Evolutionary conservation across 2,888 invertebrate species (phyloP).

Genomic region (Halictus quadricinctus): DNA sequence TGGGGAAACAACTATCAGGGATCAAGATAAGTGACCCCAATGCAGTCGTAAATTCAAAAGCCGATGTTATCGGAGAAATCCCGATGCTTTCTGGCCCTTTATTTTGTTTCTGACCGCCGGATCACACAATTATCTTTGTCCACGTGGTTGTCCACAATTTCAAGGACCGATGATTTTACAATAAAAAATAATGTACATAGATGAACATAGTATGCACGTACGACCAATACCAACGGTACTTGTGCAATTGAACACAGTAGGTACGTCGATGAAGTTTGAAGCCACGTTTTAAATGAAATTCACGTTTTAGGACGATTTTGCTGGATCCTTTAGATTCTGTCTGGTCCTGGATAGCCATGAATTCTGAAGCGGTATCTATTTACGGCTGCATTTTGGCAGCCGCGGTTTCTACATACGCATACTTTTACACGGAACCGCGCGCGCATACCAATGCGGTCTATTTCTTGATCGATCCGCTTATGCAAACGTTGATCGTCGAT

Average conservation of each 20-base stretch:
- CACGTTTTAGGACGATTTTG: not conserved
- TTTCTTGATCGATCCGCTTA: slow-evolving; percentile 53
- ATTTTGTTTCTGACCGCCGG: not conserved
- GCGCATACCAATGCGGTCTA: slow-evolving; percentile 26
- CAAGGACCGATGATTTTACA: not conserved
- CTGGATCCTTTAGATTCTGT: not conserved
- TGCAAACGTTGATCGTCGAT: slow-evolving; percentile 9
- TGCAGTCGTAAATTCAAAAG: slow-evolving; percentile 42
- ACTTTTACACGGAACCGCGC: slow-evolving; percentile 12
- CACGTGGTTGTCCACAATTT: not conserved
- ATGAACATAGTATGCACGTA: too few relatives aligned
- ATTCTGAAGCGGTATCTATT: slow-evolving; percentile 28
- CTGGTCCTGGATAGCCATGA: not conserved
- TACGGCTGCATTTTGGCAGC: slow-evolving; percentile 32
- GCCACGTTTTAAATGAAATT: too few relatives aligned
- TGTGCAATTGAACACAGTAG: too few relatives aligned
- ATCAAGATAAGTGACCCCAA: slow-evolving; percentile 38
- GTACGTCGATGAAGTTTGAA: not conserved
- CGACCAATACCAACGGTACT: too few relatives aligned
- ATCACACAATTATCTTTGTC: not conserved
- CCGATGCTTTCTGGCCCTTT: too few relatives aligned
- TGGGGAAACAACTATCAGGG: slow-evolving; percentile 3
- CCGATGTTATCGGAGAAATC: slow-evolving; percentile 15
- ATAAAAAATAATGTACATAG: not conserved
- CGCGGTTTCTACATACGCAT: not conserved